Conservation (phyloP, 2,797 vertebrate species). For the Paramormyrops hopkinsi region DNA sequence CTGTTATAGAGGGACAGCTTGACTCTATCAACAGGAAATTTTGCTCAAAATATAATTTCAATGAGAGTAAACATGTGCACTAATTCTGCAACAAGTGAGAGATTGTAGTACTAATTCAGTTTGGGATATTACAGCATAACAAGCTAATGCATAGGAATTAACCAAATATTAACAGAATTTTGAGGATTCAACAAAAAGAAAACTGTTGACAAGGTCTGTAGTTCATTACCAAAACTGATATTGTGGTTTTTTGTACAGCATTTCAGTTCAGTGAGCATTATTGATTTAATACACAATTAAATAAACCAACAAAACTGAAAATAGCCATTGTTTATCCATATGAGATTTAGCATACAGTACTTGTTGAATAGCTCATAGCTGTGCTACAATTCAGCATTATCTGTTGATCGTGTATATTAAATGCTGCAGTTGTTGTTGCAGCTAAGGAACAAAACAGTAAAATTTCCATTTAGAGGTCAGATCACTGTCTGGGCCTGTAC, state of each 20-base stretch:
- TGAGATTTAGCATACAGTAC: neutral
- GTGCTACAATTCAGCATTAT: neutral
- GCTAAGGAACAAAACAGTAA: neutral
- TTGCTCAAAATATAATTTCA: neutral
- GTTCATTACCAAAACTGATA: neutral
- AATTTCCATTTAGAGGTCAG: conserved; percentile 12
- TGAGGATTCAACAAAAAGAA: neutral
- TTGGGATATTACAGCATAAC: neutral
- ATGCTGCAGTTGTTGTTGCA: neutral
- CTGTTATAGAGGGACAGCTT: neutral
- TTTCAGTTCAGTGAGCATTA: neutral
- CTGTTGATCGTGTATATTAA: neutral
- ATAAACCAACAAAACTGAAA: neutral
- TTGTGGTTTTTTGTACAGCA: neutral
- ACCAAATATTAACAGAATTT: neutral
- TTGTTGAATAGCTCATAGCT: neutral
- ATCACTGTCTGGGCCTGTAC: neutral
- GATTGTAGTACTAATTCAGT: neutral
- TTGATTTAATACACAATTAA: neutral
- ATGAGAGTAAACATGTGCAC: neutral
- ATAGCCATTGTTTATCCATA: neutral
- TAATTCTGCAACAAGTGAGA: neutral
- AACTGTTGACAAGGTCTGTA: neutral
- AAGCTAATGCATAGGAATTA: neutral
- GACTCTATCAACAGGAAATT: neutral